Base-by-base conservation (phyloP, 2,113 vertebrate genomes). In the Psophia crepitans region DNA sequence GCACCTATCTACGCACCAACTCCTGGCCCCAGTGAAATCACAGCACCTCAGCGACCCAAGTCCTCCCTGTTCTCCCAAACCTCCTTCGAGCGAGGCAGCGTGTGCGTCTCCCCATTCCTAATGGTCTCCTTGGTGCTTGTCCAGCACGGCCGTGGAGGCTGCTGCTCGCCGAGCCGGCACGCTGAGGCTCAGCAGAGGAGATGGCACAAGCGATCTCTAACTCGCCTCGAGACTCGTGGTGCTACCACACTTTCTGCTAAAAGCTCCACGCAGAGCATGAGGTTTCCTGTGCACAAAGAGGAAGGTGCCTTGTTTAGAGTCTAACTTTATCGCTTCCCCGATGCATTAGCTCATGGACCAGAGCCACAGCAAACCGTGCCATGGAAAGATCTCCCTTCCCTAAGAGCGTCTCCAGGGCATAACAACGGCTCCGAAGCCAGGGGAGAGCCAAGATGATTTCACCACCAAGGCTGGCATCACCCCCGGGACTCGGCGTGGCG, bases 401-500 rank as follows among this genome's bases (percentile, higher is more conserved):
- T 48, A 78, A 30, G 74, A 82, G 84, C 73, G 0, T 48, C 85
- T 60, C 57, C 88, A 33, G 94, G 84, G 80, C 58, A 61, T 11
- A 48, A 88, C 84, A 33, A 24, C 0, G 1, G 68, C 78, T 53
- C 84, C 4, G 20, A 30, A 84, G 43, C 53, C 43, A 24, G 61
- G 8, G 9, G 24, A 27, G 51, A 58, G 87, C 54, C 46, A 9
- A 20, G 74, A 8, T 30, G 74, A 41, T 89, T 35, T 90, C 90
- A 88, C 78, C 88, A 48, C 33, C 21, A 5, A 28, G 78, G 78
- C 61, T 96, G 96, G 94, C 85, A 93, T 51, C 15, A 0, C 65
- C 8, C 7, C 22, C 43, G 18, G 91, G 54, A 54, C 33, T 56
- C 12, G 0, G 4, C 1, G 0, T 1, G 3, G 78, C 1, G 0